Conservation (phyloP, 2,113 vertebrate species). For the Aspidoscelis tigris region DNA sequence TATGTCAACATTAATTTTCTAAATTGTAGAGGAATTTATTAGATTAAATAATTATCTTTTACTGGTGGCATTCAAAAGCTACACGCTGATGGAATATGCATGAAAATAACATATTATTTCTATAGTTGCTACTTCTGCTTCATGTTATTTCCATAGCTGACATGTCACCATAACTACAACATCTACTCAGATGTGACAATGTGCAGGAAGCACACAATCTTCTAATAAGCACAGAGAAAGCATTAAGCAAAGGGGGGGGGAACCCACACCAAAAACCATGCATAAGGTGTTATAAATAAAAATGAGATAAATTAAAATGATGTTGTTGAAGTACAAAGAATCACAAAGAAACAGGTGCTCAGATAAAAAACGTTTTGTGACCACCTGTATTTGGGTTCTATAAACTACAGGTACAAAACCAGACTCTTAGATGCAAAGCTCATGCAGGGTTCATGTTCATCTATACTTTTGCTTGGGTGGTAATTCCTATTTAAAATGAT, state of each 20-base stretch:
- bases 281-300: conserved; percentile 15
- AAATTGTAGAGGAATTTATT: neutral
- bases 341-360: neutral
- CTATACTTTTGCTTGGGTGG: neutral
- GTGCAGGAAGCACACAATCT: neutral
- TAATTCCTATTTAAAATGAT: neutral
- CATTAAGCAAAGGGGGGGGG: neutral
- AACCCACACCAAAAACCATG: neutral
- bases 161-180: conserved; percentile 12
- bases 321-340: conserved; percentile 5
- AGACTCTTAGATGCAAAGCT: neutral
- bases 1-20: conserved; percentile 34
- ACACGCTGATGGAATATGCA: neutral
- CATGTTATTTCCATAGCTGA: conserved; percentile 12
- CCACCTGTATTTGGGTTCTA: neutral
- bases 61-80: conserved; percentile 29
- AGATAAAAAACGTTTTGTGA: neutral
- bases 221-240: neutral
- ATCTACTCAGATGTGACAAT: conserved; percentile 15
- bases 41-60: neutral
- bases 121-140: neutral
- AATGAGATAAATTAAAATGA: neutral
- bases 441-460: neutral
- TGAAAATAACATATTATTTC: conserved; percentile 1
- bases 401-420: neutral